These are phyloP conservation scores for Aphelenchoides avenae DNA, from an alignment of 1,140 invertebrate species.

Conservation along the genomic window DNA sequence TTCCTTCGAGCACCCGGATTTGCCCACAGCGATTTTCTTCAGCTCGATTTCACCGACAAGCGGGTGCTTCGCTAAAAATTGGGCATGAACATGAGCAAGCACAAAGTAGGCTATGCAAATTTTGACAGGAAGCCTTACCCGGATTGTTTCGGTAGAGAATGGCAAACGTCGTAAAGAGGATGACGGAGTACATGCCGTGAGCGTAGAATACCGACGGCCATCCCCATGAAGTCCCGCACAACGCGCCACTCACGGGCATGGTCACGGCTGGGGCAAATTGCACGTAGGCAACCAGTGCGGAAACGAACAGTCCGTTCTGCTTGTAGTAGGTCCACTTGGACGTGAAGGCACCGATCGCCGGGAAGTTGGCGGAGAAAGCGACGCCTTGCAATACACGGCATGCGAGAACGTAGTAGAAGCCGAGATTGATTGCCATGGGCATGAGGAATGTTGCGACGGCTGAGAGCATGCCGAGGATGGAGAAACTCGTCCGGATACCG, in stretches of 20 bases:
- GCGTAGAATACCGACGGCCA: conserved; percentile 57
- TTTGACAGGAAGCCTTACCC: conserved; percentile 21
- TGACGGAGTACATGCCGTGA: conserved; percentile 38
- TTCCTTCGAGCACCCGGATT: conserved; percentile 42
- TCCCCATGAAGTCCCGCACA: conserved; percentile 31
- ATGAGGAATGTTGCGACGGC: conserved; percentile 31
- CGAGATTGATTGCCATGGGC: conserved; percentile 33
- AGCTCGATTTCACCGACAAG: conserved; percentile 51
- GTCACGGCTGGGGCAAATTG: conserved; percentile 48
- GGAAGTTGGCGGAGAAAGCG: conserved; percentile 52
- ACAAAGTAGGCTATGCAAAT: conserved; percentile 21
- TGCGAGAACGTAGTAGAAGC: conserved; percentile 44
- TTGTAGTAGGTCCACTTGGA: conserved; percentile 57
- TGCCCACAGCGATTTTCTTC: conserved; percentile 54
- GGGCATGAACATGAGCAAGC: neutral
- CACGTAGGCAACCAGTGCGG: conserved; percentile 46
- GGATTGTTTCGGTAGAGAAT: conserved; percentile 55
- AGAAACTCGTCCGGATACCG: conserved; percentile 42
- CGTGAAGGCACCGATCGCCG: conserved; percentile 55
- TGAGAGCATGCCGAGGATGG: conserved; percentile 35
- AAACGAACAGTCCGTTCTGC: conserved; percentile 53
- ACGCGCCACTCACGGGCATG: conserved; percentile 52
- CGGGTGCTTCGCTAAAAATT: conserved; percentile 49
- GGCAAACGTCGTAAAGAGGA: conserved; percentile 49
- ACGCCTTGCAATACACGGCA: conserved; percentile 45